Conservation (phyloP, 1,140 invertebrate genomes). For the Drosophila ironensis region DNA sequence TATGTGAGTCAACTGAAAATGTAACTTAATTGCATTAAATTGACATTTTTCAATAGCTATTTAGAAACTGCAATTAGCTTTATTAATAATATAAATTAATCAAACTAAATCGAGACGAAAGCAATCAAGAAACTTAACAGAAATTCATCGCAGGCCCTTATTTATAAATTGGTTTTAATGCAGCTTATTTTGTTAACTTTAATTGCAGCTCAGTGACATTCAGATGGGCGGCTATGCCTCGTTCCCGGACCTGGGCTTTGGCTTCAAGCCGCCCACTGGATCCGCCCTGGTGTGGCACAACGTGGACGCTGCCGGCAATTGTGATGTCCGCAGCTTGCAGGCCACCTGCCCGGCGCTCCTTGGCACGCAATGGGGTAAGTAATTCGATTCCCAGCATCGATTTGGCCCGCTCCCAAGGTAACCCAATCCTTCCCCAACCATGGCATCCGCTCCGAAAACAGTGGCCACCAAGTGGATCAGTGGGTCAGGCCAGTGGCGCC, state of each 20-base stretch:
- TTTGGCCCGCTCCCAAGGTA: constrained; percentile 1
- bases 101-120: no score
- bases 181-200: neutral
- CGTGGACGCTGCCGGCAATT: constrained; percentile 92
- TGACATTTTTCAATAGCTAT: no score
- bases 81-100: no score
- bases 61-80: no score
- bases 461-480: constrained; percentile 45
- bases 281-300: constrained; percentile 97
- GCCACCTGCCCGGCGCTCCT: constrained; percentile 97
- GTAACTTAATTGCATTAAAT: no score
- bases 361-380: constrained; percentile 93
- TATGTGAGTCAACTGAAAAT: no score
- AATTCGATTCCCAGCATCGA: neutral
- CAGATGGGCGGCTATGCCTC: constrained; percentile 96
- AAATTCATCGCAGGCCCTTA: no score
- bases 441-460: neutral
- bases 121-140: no score
- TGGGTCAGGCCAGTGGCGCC: constrained; percentile 30
- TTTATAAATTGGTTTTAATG: neutral
- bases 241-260: constrained; percentile 91
- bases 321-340: constrained; percentile 94
- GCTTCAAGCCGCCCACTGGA: constrained; percentile 92
- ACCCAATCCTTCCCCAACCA: neutral
- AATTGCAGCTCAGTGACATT: constrained; percentile 93